Conservation (phyloP, 2,113 vertebrate genomes). For the Cottus gobio region DNA sequence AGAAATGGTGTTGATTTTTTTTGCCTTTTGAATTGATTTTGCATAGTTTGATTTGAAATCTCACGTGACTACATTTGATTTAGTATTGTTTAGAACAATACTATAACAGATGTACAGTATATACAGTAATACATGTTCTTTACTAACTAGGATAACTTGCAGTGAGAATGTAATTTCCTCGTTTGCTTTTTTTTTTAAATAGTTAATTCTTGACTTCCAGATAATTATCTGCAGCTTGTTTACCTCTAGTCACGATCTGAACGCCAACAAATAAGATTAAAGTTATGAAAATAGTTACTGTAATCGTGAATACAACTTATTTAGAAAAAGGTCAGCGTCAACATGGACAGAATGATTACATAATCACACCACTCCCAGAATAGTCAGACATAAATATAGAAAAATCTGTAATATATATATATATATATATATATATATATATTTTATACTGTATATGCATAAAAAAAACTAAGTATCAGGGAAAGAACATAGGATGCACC, state of each 20-base stretch:
- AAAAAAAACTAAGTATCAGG: conserved; percentile 74
- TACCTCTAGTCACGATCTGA: conserved; percentile 33
- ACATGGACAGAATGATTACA: conserved; percentile 68
- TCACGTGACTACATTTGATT: background rate
- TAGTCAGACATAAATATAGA: conserved; percentile 79
- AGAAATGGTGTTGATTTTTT: background rate
- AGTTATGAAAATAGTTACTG: conserved; percentile 58
- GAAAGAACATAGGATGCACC: conserved; percentile 61
- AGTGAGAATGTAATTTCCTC: background rate
- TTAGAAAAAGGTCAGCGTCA: conserved; percentile 45
- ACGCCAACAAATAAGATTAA: background rate
- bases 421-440: conserved; percentile 64
- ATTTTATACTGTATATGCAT: conserved; percentile 71
- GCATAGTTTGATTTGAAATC: conserved; percentile 3
- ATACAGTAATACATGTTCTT: background rate
- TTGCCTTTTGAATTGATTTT: background rate
- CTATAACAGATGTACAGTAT: background rate
- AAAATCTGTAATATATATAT: conserved; percentile 74
- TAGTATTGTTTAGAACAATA: background rate
- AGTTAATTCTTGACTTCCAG: background rate
- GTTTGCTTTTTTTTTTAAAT: background rate
- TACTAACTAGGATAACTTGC: background rate
- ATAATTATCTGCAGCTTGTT: conserved; percentile 37
- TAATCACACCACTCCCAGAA: conserved; percentile 77
- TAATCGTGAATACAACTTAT: conserved; percentile 58